These are phyloP conservation scores for Agrilus cyanescens DNA, from an alignment of 2,888 invertebrate species.

Conservation along the genomic window DNA sequence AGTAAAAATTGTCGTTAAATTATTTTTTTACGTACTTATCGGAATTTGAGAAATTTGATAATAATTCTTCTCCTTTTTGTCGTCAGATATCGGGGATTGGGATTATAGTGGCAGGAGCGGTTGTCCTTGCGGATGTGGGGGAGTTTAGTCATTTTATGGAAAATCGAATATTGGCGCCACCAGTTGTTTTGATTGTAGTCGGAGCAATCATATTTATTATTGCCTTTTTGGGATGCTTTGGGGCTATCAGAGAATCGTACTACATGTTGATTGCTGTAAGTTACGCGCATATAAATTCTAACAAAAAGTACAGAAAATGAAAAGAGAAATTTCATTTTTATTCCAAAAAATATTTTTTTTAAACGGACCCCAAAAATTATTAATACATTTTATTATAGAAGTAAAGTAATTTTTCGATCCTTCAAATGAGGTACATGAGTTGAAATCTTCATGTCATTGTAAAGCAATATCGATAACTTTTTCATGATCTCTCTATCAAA, in stretches of 20 bases:
- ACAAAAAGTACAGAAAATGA: too few relatives aligned
- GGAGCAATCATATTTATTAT: slow-evolving; percentile 78
- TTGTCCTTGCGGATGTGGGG: slow-evolving; percentile 58
- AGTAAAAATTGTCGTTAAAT: not conserved
- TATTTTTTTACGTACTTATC: not conserved
- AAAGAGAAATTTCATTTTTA: not conserved
- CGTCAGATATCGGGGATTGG: slow-evolving; percentile 45
- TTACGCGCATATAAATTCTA: slow-evolving; percentile 14
- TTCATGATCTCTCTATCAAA: too few relatives aligned
- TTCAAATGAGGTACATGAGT: too few relatives aligned
- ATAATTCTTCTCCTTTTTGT: slow-evolving; percentile 3
- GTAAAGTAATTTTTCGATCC: too few relatives aligned
- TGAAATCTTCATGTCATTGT: too few relatives aligned
- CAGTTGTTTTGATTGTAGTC: slow-evolving; percentile 71
- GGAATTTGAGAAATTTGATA: not conserved
- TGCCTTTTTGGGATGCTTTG: slow-evolving; percentile 84
- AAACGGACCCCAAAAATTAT: too few relatives aligned
- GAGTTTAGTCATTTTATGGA: slow-evolving; percentile 70
- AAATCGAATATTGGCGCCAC: slow-evolving; percentile 67
- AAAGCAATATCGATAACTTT: too few relatives aligned
- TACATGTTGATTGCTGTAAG: slow-evolving; percentile 75
- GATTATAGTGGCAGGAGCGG: slow-evolving; percentile 61
- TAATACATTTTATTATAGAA: too few relatives aligned
- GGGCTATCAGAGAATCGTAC: slow-evolving; percentile 81
- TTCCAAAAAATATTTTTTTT: not conserved